Evolutionary conservation across 1,140 invertebrate species (phyloP).

Genomic region (Pteromalus puparum): DNA sequence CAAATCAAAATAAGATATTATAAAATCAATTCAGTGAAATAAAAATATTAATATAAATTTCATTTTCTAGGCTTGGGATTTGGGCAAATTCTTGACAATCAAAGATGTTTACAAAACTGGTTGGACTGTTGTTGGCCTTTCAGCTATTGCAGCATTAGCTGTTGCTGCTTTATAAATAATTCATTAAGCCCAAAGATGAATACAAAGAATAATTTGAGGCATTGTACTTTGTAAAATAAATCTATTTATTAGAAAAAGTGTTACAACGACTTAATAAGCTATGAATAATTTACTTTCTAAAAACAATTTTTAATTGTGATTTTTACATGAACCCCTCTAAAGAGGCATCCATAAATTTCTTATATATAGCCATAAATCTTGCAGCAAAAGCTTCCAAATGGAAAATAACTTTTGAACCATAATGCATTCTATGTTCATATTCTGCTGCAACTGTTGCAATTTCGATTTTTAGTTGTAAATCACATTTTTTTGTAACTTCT

Average conservation of each 20-base stretch:
- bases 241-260: constrained; percentile 51
- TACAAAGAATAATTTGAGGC: constrained; percentile 32
- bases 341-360: constrained; percentile 86
- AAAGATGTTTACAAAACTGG: constrained; percentile 84
- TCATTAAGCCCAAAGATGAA: neutral
- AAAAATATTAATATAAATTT: constrained; percentile 16
- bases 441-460: constrained; percentile 89
- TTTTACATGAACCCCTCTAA: constrained; percentile 70
- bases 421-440: constrained; percentile 93
- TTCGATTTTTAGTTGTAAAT: constrained; percentile 91
- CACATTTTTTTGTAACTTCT: constrained; percentile 92
- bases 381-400: constrained; percentile 98
- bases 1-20: constrained; percentile 34
- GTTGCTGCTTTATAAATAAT: constrained; percentile 62
- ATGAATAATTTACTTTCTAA: constrained; percentile 28
- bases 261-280: constrained; percentile 27
- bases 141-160: constrained; percentile 64
- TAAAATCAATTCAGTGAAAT: neutral
- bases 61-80: constrained; percentile 79
- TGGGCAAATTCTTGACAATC: constrained; percentile 81
- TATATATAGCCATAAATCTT: constrained; percentile 96
- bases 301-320: constrained; percentile 6
- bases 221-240: constrained; percentile 53
- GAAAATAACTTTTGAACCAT: constrained; percentile 96
- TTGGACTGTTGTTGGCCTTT: constrained; percentile 77